Base-by-base conservation (phyloP, 2,797 vertebrate genomes). In the Hippocampus kuda region DNA sequence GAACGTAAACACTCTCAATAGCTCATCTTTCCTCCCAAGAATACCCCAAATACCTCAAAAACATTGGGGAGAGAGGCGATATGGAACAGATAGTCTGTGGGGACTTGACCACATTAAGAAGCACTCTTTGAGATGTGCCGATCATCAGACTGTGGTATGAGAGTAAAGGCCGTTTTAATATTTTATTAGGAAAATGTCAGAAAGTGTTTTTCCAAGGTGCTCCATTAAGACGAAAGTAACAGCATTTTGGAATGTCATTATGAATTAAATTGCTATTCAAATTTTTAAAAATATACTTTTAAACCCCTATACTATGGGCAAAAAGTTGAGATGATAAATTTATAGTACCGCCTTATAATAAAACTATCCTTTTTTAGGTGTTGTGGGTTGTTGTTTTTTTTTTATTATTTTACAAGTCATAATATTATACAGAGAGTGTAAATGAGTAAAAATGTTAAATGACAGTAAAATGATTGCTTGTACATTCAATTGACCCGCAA, bases 1-100 rank as follows among this genome's bases (percentile, higher is more conserved):
- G 69, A 88, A 87, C 83, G 87, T 84, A 89, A 88, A 90, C 84
- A 88, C 80, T 81, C 80, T 84, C 82, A 76, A 76, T 86, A 85
- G 77, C 77, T 78, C 81, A 81, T 54, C 75, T 85, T 85, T 86
- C 81, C 81, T 83, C 80, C 77, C 73, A 83, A 84, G 84, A 83
- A 81, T 80, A 84, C 68, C 80, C 78, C 72, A 79, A 82, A 86
- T 84, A 83, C 77, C 81, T 81, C 68, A 71, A 80, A 79, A 51
- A 82, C 70, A 71, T 42, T 70, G 70, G 72, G 60, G 41, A 76
- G 78, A 74, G 27, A 41, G 70, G 68, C 66, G 81, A 78, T 79
- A 72, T 81, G 83, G 78, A 82, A 60, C 72, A 77, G 72, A 74
- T 59, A 65, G 69, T 79, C 85, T 68, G 26, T 48, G 67, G 84